These are phyloP conservation scores for Pelodiscus sinensis DNA, from an alignment of 2,113 vertebrate genomes.

Conservation along the genomic window DNA sequence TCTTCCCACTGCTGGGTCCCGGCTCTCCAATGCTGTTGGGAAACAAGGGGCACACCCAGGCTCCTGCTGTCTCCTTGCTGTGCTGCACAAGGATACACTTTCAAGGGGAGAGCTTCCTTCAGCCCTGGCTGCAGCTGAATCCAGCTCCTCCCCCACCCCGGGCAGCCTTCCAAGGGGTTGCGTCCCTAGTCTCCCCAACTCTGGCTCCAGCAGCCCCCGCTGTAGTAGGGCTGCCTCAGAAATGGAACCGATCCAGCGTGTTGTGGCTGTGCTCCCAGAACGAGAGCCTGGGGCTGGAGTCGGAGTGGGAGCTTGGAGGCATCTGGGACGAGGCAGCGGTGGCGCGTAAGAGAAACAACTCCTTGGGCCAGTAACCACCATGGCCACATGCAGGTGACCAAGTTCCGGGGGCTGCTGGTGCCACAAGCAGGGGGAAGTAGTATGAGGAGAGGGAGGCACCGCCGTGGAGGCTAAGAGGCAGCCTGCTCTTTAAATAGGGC, in stretches of 20 bases:
- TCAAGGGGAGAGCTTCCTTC: slow-evolving; percentile 84
- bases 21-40: background rate
- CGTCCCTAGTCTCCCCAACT: slow-evolving; percentile 72
- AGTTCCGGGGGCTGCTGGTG: slow-evolving; percentile 73
- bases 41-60: background rate
- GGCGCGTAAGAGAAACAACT: slow-evolving; percentile 83
- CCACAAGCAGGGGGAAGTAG: slow-evolving; percentile 63
- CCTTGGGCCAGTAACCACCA: slow-evolving; percentile 81
- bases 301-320: slow-evolving; percentile 76
- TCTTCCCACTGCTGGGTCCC: too few relatives aligned
- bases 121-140: slow-evolving; percentile 73
- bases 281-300: slow-evolving; percentile 84
- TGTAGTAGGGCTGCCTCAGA: slow-evolving; percentile 83
- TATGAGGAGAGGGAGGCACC: slow-evolving; percentile 31
- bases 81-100: slow-evolving; percentile 92
- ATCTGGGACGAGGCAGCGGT: slow-evolving; percentile 69
- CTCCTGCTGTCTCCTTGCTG: background rate
- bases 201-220: slow-evolving; percentile 83
- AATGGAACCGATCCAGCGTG: slow-evolving; percentile 88
- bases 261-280: slow-evolving; percentile 97
- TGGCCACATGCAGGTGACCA: slow-evolving; percentile 74
- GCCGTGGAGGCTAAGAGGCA: slow-evolving; percentile 60
- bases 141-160: slow-evolving; percentile 69
- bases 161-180: slow-evolving; percentile 76
- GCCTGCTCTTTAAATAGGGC: slow-evolving; percentile 63